A percentile compares a stretch with the other conserved stretches of the same genome.
These are phyloP conservation scores for Sebastes hubbsi DNA, from an alignment of 2,797 vertebrate genomes.

Conservation along the genomic window DNA sequence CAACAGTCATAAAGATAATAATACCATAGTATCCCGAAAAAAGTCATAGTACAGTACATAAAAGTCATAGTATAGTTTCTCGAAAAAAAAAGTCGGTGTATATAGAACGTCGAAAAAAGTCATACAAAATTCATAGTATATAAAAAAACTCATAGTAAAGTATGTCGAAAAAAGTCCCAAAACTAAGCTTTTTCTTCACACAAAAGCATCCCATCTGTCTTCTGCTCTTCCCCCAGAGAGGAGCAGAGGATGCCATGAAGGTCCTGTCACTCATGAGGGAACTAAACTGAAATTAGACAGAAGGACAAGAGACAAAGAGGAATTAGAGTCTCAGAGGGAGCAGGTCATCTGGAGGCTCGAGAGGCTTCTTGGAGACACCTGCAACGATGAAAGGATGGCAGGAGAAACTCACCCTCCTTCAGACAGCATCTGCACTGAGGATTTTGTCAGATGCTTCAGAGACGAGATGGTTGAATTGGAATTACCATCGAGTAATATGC, in stretches of 20 bases:
- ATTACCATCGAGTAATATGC: constrained; percentile 3
- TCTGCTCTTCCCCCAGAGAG: constrained; percentile 48
- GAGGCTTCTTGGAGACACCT: constrained; percentile 66
- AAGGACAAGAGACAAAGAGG: constrained; percentile 14
- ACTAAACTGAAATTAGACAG: constrained; percentile 8
- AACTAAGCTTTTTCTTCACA: not conserved
- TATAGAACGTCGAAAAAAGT: too few relatives aligned
- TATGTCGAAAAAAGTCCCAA: not conserved
- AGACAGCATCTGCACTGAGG: constrained; percentile 85
- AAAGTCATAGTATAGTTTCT: too few relatives aligned
- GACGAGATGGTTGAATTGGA: constrained; percentile 77
- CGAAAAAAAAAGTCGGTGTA: too few relatives aligned
- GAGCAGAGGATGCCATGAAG: not conserved
- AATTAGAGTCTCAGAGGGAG: constrained; percentile 63
- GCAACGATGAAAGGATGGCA: constrained; percentile 12
- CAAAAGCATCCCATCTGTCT: not conserved
- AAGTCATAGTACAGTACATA: too few relatives aligned
- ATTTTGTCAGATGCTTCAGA: constrained; percentile 79
- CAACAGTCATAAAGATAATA: too few relatives aligned
- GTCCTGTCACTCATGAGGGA: not conserved
- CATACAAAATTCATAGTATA: fast-evolving
- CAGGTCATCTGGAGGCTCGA: constrained; percentile 78
- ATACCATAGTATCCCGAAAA: too few relatives aligned
- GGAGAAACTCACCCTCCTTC: constrained; percentile 56
- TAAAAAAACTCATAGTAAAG: too few relatives aligned